phyloP scores from a whole-genome alignment of 2,888 invertebrate species.

The Tenthredo notha region DNA sequence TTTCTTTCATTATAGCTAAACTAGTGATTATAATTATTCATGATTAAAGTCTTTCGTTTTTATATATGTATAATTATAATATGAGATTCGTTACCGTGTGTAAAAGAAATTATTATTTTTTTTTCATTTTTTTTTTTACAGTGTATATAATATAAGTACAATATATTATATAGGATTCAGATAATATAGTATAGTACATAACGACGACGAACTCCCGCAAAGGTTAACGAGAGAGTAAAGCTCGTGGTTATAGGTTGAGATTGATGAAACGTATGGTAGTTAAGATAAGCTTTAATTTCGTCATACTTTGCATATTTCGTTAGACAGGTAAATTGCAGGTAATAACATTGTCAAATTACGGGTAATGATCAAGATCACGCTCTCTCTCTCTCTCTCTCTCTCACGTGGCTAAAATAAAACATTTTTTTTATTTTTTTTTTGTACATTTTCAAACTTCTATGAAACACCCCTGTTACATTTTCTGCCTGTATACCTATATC shows the following conservation, averaged over 20 bases:
- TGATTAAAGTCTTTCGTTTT: not conserved
- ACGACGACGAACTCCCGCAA: not conserved
- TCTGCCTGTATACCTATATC: too few relatives aligned
- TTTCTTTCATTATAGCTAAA: too few relatives aligned
- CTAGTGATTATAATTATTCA: too few relatives aligned
- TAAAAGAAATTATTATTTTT: not conserved
- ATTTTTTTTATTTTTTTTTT: too few relatives aligned
- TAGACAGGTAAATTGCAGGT: constrained; percentile 47
- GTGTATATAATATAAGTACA: not conserved
- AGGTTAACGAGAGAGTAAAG: constrained; percentile 37
- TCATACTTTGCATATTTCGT: constrained; percentile 42
- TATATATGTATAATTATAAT: not conserved
- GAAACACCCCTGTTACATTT: too few relatives aligned
- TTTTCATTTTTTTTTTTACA: not conserved
- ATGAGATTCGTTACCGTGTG: not conserved
- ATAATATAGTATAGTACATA: not conserved
- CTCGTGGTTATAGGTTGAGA: constrained; percentile 2
- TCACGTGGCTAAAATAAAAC: not conserved
- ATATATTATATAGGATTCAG: not conserved
- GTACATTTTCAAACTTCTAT: not conserved
- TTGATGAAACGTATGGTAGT: constrained; percentile 37
- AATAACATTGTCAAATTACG: constrained; percentile 48
- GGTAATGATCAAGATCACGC: constrained; percentile 31
- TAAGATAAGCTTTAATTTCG: constrained; percentile 48
- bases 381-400: not conserved